Conservation (phyloP, 1,140 invertebrate genomes). For the Panulirus ornatus region DNA sequence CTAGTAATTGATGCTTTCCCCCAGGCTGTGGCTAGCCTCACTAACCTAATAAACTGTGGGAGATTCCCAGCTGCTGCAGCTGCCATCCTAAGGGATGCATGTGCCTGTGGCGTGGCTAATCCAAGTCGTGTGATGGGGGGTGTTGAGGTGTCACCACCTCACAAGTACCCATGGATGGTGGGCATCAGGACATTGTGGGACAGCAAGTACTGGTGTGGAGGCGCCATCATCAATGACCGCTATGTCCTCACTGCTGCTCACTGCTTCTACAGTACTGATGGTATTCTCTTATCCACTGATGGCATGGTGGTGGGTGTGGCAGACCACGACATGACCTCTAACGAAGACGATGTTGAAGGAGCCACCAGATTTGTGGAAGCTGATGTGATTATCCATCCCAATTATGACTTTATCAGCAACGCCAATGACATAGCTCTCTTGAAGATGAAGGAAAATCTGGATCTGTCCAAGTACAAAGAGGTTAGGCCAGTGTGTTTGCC, state of each 20-base stretch:
- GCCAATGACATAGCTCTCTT: conserved; percentile 77
- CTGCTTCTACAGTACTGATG: conserved; percentile 46
- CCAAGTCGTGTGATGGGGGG: too few relatives aligned
- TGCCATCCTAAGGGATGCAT: too few relatives aligned
- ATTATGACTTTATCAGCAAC: background rate
- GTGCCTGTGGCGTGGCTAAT: too few relatives aligned
- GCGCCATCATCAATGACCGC: conserved; percentile 65
- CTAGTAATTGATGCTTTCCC: too few relatives aligned
- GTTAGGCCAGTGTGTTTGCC: conserved; percentile 68
- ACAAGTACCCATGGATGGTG: conserved; percentile 73
- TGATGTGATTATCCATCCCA: background rate
- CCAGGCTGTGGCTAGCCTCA: too few relatives aligned
- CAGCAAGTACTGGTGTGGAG: conserved; percentile 48
- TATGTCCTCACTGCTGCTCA: conserved; percentile 73
- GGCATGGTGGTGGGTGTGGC: conserved; percentile 33
- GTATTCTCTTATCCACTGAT: background rate
- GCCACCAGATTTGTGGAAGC: conserved; percentile 43
- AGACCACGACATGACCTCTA: conserved; percentile 25
- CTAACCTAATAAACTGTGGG: too few relatives aligned
- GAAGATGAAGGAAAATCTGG: conserved; percentile 29
- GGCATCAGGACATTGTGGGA: background rate
- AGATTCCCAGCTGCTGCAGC: too few relatives aligned
- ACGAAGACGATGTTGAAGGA: background rate
- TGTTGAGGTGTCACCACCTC: too few relatives aligned
- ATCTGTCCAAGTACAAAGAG: conserved; percentile 31